phyloP scores from a whole-genome alignment of 2,797 vertebrate species.

The Streptopelia turtur region DNA sequence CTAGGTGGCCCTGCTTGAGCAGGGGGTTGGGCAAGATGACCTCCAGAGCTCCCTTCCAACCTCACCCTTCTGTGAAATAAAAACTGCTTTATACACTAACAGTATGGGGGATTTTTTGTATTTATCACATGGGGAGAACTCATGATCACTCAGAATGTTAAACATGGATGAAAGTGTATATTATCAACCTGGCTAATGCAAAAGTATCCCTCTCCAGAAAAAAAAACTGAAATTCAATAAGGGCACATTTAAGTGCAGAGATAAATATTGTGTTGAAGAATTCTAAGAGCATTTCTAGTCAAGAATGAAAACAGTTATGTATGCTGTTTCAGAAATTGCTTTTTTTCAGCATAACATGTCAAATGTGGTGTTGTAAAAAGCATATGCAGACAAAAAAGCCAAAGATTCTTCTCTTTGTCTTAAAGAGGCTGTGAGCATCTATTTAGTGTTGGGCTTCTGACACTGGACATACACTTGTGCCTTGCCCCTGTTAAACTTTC shows the following conservation, averaged over 20 bases:
- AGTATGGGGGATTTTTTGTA: not conserved
- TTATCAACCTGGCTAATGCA: not conserved
- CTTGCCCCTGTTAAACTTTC: not conserved
- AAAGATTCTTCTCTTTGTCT: not conserved
- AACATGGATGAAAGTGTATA: not conserved
- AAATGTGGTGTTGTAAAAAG: not conserved
- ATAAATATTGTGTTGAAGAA: not conserved
- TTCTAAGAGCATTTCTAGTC: not conserved
- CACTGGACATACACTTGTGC: not conserved
- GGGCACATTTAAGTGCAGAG: not conserved
- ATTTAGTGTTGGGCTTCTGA: not conserved
- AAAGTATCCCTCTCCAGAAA: not conserved
- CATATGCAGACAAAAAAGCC: not conserved
- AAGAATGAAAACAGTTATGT: not conserved
- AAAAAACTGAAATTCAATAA: not conserved
- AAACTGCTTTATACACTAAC: not conserved
- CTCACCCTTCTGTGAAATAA: not conserved
- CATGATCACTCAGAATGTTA: not conserved
- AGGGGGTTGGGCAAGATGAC: not conserved
- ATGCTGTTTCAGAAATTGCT: not conserved
- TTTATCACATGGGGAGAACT: not conserved
- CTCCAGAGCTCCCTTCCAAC: not conserved
- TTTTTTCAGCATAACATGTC: not conserved
- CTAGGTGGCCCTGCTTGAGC: not conserved
- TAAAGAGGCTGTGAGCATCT: not conserved